Conservation (phyloP, 2,797 vertebrate species). For the Microcaecilia unicolor region DNA sequence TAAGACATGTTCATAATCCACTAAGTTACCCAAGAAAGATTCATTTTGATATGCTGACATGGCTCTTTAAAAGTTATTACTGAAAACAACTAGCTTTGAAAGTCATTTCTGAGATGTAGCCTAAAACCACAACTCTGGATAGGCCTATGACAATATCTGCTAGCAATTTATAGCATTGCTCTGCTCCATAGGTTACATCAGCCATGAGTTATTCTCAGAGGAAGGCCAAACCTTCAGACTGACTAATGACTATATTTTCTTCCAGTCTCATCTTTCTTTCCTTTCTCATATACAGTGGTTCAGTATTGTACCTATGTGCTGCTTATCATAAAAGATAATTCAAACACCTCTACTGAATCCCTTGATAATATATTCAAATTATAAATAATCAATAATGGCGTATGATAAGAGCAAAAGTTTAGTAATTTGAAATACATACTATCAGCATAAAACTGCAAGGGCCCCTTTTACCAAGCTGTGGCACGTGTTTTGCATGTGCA, state of each 20-base stretch:
- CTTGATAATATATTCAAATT: no score
- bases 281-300: neutral
- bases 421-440: no score
- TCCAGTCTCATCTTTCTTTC: neutral
- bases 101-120: constrained; percentile 28
- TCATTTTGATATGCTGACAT: constrained; percentile 3
- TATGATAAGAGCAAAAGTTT: no score
- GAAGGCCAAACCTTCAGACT: constrained; percentile 14
- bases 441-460: no score
- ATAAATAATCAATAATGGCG: no score
- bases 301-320: no score
- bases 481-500: no score
- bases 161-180: constrained; percentile 33
- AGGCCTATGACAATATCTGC: constrained; percentile 31
- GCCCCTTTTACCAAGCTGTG: no score
- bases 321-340: no score
- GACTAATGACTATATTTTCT: constrained; percentile 17
- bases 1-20: neutral
- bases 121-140: constrained; percentile 29
- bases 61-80: constrained; percentile 27
- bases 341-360: no score
- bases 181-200: constrained; percentile 32
- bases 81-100: constrained; percentile 18
- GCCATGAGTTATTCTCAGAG: constrained; percentile 18
- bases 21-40: neutral